Evolutionary conservation across 1,140 invertebrate genomes (phyloP).

Genomic region (Thaumetopoea pityocampa): DNA sequence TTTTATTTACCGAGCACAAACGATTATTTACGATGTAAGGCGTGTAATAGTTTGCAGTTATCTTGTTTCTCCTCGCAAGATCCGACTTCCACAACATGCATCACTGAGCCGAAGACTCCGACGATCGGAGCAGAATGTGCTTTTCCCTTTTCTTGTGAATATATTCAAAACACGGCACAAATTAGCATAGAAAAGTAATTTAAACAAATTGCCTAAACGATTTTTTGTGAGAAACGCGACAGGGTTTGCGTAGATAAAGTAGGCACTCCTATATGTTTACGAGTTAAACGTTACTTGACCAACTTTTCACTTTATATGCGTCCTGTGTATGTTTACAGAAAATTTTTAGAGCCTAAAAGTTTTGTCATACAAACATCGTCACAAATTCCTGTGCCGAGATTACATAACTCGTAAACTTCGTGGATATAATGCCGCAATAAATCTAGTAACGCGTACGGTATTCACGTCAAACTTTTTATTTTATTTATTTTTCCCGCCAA

Average conservation of each 20-base stretch:
- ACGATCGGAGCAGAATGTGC: constrained; percentile 36
- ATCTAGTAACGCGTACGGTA: constrained; percentile 30
- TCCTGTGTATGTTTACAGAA: constrained; percentile 22
- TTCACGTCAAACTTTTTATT: constrained; percentile 37
- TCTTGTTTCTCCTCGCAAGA: constrained; percentile 54
- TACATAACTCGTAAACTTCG: constrained; percentile 30
- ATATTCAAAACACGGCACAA: constrained; percentile 53
- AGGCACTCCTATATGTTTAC: constrained; percentile 28
- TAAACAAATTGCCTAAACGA: constrained; percentile 67
- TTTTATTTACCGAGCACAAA: constrained; percentile 66
- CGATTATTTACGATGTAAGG: constrained; percentile 68
- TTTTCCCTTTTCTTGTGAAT: constrained; percentile 44
- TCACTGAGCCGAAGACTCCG: constrained; percentile 45
- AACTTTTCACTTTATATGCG: constrained; percentile 21
- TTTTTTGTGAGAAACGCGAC: constrained; percentile 54
- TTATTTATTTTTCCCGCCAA: constrained; percentile 42
- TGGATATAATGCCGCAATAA: constrained; percentile 36
- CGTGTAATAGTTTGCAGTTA: constrained; percentile 59
- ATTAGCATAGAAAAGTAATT: constrained; percentile 71
- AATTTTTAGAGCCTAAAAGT: constrained; percentile 29
- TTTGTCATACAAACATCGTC: constrained; percentile 25
- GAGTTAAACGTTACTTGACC: constrained; percentile 22
- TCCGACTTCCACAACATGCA: constrained; percentile 48
- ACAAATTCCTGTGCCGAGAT: constrained; percentile 31
- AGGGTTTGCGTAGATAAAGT: constrained; percentile 50